Evolutionary conservation across 1,140 invertebrate genomes (phyloP), one percentile per base, ranked within the genome.

Genomic region (Thaumetopoea pityocampa): DNA sequence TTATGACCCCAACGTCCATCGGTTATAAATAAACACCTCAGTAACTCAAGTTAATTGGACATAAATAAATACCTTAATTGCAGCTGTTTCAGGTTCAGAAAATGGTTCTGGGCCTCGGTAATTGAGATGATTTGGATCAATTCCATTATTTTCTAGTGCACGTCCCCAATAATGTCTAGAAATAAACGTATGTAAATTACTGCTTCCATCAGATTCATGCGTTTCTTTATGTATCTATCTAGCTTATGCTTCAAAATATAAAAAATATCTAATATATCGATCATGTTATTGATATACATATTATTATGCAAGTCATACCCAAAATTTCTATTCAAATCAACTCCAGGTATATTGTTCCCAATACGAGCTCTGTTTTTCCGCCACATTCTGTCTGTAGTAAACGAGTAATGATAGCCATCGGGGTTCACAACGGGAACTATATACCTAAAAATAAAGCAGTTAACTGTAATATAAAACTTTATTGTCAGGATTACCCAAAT

Each of bases 31-130:
- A n/a, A n/a, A n/a, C n/a, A n/a, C n/a, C n/a, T n/a, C n/a, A n/a
- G n/a, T n/a, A n/a, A n/a, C n/a, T n/a, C n/a, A n/a, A n/a, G n/a
- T n/a, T n/a, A n/a, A n/a, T n/a, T n/a, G 19, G n/a, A 6, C n/a
- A 20, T 20, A 20, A 20, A 5, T 20, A 20, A 20, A 43, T 34
- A 77, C 79, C 67, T 73, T 84, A 1, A 92, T 88, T 1, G 94
- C 92, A 59, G 85, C 85, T 1, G 94, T 93, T 85, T 99, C 97
- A 0, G 94, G 93, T 83, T 99, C 98, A 0, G 96, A 98, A 78
- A 98, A 98, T 0, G 96, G 88, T 6, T 86, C 77, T 0, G 89
- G 80, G 4, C 98, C 97, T 5, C 92, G 90, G 77, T 93, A 99
- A 2, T 92, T 95, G 41, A 96, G 92, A 10, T 92, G 90, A 67